These are phyloP conservation scores for Mustelus asterias DNA, from an alignment of 2,113 vertebrate genomes.

Conservation along the genomic window DNA sequence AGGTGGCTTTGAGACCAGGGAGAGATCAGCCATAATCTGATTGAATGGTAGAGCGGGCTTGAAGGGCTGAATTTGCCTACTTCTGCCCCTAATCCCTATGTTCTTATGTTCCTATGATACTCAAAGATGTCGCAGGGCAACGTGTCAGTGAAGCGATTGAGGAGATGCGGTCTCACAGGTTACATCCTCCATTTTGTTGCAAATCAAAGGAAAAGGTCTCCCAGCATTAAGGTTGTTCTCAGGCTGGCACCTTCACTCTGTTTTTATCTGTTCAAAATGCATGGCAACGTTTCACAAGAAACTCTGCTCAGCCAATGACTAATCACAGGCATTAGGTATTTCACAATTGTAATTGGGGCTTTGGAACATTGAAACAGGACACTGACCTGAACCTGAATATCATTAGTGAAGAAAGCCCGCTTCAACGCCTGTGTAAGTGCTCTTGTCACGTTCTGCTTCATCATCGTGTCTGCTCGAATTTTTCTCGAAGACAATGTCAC, in stretches of 20 bases:
- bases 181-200: not conserved
- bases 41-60: no score
- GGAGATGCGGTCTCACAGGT: not conserved
- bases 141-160: not conserved
- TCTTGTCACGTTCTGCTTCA: constrained; percentile 74
- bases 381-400: constrained; percentile 73
- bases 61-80: no score
- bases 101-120: no score
- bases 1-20: no score
- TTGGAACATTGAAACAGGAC: constrained; percentile 10
- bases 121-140: not conserved
- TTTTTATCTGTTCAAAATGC: not conserved
- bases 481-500: constrained; percentile 78
- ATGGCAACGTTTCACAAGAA: not conserved
- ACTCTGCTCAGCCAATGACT: not conserved
- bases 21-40: no score
- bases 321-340: not conserved
- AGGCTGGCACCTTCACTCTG: not conserved
- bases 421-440: constrained; percentile 77
- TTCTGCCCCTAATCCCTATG: no score
- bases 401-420: constrained; percentile 76
- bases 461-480: constrained; percentile 64
- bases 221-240: not conserved
- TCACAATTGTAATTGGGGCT: not conserved
- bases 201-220: not conserved